These are phyloP conservation scores for Melangyna quadrimaculata DNA, from an alignment of 2,888 invertebrate genomes.

Conservation along the genomic window DNA sequence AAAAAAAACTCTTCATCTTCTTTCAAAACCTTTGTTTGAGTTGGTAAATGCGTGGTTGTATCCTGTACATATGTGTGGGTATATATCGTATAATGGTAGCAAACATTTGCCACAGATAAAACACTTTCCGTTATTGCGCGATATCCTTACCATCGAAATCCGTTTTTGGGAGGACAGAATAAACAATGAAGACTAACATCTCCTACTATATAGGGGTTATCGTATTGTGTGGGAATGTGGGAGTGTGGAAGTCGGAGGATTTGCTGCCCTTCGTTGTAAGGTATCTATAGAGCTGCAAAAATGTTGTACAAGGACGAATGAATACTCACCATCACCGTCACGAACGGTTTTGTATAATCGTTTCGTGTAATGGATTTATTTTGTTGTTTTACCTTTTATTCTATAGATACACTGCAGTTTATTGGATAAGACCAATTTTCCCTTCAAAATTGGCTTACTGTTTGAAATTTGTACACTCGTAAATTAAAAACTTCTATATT, in stretches of 20 bases:
- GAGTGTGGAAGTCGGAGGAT: background rate
- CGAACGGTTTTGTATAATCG: conserved; percentile 51
- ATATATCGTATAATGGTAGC: background rate
- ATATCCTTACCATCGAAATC: conserved; percentile 39
- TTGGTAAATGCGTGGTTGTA: background rate
- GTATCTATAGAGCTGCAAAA: conserved; percentile 3
- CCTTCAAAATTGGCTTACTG: too few relatives aligned
- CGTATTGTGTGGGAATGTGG: conserved; percentile 1
- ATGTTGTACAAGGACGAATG: conserved; percentile 10
- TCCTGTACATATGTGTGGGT: background rate
- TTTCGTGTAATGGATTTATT: conserved; percentile 55
- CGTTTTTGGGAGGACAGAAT: conserved; percentile 48
- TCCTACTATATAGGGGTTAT: conserved; percentile 15
- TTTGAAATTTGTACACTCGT: too few relatives aligned
- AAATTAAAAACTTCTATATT: too few relatives aligned
- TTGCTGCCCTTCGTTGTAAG: background rate
- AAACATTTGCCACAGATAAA: conserved; percentile 51
- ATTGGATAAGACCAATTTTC: background rate
- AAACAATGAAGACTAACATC: conserved; percentile 41
- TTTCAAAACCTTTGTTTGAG: background rate
- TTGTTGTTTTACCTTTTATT: background rate
- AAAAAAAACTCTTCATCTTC: background rate
- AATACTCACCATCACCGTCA: conserved; percentile 12
- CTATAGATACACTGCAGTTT: conserved; percentile 10
- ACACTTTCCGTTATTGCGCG: conserved; percentile 58